Base-by-base conservation (phyloP, 2,888 invertebrate species). In the Cryptophagus acutangulus region DNA sequence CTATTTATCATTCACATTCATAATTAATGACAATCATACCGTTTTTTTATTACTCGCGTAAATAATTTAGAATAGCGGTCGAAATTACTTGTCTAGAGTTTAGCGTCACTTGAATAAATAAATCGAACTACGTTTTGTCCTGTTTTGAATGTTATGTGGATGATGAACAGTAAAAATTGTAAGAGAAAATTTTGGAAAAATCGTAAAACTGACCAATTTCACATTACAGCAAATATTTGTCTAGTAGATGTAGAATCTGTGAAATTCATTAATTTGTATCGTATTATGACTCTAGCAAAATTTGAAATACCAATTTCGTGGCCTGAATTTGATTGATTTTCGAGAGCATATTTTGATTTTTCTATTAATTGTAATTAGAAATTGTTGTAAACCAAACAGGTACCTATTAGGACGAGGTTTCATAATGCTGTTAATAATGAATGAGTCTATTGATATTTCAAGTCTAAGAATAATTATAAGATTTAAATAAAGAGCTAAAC, bases 131-230 rank as follows among this genome's bases (percentile, higher is more conserved):
- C 20, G 20, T 26, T 26, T 3, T n/a, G n/a, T n/a, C n/a, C n/a
- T n/a, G n/a, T 20, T 6, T 20, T 20, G n/a, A 8, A 20, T 31
- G n/a, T 15, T 31, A 14, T 31, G 49, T 50, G 46, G 54, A 45
- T 55, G 53, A 52, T 57, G 51, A 52, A 51, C 46, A 53, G 53
- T 55, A 53, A 54, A 55, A 51, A 53, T 51, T 39, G 35, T 40
- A 43, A 14, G 8, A 8, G 14, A 33, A 24, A 12, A 48, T 45
- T 50, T 52, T 57, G 55, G 57, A 54, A 52, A 54, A 54, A 57
- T 58, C 59, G n/a, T n/a, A n/a, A n/a, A n/a, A 63, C 63, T 52
- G 66, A 66, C 66, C 66, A 66, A 66, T 62, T 59, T 58, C 59
- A 60, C 50, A 52, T 57, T 57, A 58, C 52, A 55, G 54, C 51